Evolutionary conservation across 1,140 invertebrate genomes (phyloP).

Genomic region (Drosophila cardini): DNA sequence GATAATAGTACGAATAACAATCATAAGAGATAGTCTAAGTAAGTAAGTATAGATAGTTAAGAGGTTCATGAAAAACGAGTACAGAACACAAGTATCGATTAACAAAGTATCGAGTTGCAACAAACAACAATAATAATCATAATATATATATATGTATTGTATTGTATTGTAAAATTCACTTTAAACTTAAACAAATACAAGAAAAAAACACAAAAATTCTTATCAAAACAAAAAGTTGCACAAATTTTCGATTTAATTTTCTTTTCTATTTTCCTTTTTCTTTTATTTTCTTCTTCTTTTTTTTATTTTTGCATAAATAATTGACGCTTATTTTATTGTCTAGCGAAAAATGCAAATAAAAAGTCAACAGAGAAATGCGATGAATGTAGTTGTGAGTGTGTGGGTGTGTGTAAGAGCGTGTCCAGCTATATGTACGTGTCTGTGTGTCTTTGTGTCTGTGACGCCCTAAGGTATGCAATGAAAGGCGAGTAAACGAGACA

Average conservation of each 20-base stretch:
- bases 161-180: not conserved
- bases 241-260: not conserved
- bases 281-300: not conserved
- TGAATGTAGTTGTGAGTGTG: not conserved
- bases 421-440: not conserved
- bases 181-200: slow-evolving; percentile 2
- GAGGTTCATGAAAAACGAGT: slow-evolving; percentile 7
- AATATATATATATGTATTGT: not conserved
- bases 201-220: not conserved
- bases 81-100: slow-evolving; percentile 26
- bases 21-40: slow-evolving; percentile 49
- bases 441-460: slow-evolving; percentile 12
- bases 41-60: not conserved
- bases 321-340: slow-evolving; percentile 59
- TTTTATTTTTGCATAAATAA: slow-evolving; percentile 29
- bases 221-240: not conserved
- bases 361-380: slow-evolving; percentile 19
- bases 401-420: slow-evolving; percentile 4
- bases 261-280: not conserved
- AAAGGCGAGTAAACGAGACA: slow-evolving; percentile 10
- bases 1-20: slow-evolving; percentile 85
- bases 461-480: slow-evolving; percentile 39
- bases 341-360: slow-evolving; percentile 25
- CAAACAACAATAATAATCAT: slow-evolving; percentile 21
- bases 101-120: slow-evolving; percentile 28